Conservation (phyloP, 2,113 vertebrate genomes). For the Silurus asotus region DNA sequence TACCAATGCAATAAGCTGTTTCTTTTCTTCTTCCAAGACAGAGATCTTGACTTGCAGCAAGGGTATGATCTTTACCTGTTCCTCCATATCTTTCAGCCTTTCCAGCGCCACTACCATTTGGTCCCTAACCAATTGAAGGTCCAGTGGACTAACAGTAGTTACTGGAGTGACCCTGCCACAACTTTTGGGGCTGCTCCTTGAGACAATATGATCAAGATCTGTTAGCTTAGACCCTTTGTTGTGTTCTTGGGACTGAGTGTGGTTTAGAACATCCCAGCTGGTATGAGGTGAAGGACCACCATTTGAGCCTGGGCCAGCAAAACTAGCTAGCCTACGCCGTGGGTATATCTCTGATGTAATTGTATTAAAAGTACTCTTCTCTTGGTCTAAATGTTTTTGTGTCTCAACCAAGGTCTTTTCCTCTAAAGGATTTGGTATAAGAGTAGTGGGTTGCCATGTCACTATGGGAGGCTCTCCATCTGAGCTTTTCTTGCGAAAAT, state of each 20-base stretch:
- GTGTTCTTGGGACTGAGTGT: conserved; percentile 70
- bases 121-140: conserved; percentile 91
- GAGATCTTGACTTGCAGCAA: conserved; percentile 95
- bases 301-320: conserved; percentile 86
- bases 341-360: conserved; percentile 72
- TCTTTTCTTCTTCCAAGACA: conserved; percentile 92
- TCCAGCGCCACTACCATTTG: conserved; percentile 96
- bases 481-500: conserved; percentile 64
- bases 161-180: conserved; percentile 86
- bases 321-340: conserved; percentile 86
- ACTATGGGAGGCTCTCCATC: conserved; percentile 78
- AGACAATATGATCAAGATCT: conserved; percentile 72
- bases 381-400: conserved; percentile 78
- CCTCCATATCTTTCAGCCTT: conserved; percentile 91
- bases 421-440: conserved; percentile 77
- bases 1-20: conserved; percentile 81
- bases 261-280: conserved; percentile 75
- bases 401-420: conserved; percentile 85
- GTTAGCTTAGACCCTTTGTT: conserved; percentile 74
- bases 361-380: conserved; percentile 64
- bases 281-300: conserved; percentile 84
- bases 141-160: conserved; percentile 79
- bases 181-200: conserved; percentile 84
- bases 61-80: conserved; percentile 94
- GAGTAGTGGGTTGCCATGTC: conserved; percentile 70